Base-by-base conservation (phyloP, 2,797 vertebrate genomes). In the Euthynnus affinis region DNA sequence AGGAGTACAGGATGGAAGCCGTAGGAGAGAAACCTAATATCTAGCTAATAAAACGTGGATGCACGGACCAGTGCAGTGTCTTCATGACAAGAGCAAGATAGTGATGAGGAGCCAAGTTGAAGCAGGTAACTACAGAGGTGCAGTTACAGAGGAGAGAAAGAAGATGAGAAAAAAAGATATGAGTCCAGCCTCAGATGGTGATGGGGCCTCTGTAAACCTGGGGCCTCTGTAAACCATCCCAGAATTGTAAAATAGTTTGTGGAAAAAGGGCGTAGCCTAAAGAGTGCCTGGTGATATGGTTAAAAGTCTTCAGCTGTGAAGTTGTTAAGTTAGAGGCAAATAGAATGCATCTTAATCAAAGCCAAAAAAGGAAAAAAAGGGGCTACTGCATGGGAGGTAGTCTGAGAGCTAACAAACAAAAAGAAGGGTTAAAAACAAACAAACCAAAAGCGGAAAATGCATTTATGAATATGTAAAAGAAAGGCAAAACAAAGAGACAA, bases 231-330 rank as follows among this genome's bases (percentile, higher is more conserved):
- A 32, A 86, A 84, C 55, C 71, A 80, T 34, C 14, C 29, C 32
- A 23, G 37, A 67, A 59, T 71, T 64, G 40, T 77, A 72, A 82
- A 87, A 65, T 52, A 81, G 49, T 56, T 52, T 75, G 34, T 71
- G 78, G 83, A 74, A 88, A 80, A 66, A 63, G 76, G 85, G 80
- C 52, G 80, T 58, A 40, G 64, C 46, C 27, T 74, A 23, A 29
- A 64, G 29, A 78, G 63, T 6, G 63, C 15, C 48, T 60, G 46
- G 37, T 2, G 13, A 73, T 59, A 25, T n/a, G 18, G 40, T 75
- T 61, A 62, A 77, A 66, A 74, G 61, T 48, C 23, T 57, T 44
- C 12, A 77, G 37, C 55, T 20, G 51, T 27, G 12, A 20, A 46
- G 29, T 40, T 75, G 12, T 58, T 58, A 77, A 83, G 61, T 61